Conservation (phyloP, 1,140 invertebrate species). For the Trichomalopsis sarcophagae region DNA sequence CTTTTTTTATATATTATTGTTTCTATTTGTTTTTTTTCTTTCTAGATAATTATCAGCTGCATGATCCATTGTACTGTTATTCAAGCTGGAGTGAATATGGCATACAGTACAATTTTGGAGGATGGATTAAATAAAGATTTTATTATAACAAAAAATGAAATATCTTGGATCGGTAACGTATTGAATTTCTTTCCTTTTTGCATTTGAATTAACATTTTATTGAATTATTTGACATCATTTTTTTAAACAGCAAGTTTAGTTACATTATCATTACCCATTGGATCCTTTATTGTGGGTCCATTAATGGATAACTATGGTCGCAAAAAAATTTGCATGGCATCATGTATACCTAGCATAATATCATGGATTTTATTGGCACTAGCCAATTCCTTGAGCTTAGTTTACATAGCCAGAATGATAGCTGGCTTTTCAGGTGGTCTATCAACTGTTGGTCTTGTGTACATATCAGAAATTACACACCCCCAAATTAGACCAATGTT, state of each 20-base stretch:
- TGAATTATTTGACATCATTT: constrained; percentile 54
- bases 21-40: constrained; percentile 36
- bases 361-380: constrained; percentile 77
- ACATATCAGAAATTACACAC: constrained; percentile 77
- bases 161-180: constrained; percentile 75
- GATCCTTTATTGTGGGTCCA: constrained; percentile 74
- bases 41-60: constrained; percentile 70
- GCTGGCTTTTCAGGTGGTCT: constrained; percentile 76
- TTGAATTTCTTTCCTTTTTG: constrained; percentile 4
- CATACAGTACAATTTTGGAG: constrained; percentile 74
- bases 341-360: constrained; percentile 75
- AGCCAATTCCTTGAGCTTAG: constrained; percentile 66
- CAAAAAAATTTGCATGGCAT: constrained; percentile 75
- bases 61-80: constrained; percentile 73
- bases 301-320: constrained; percentile 82
- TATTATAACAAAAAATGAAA: constrained; percentile 57
- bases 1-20: constrained; percentile 22
- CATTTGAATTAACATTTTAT: neutral
- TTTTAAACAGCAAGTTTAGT: constrained; percentile 75
- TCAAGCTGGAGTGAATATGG: constrained; percentile 76
- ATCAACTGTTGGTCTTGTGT: constrained; percentile 75
- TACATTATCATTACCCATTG: constrained; percentile 75
- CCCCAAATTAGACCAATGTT: constrained; percentile 75
- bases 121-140: constrained; percentile 67
- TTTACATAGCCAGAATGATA: constrained; percentile 74